phyloP scores from a whole-genome alignment of 1,140 invertebrate genomes.

The Drosophila arizonae region DNA sequence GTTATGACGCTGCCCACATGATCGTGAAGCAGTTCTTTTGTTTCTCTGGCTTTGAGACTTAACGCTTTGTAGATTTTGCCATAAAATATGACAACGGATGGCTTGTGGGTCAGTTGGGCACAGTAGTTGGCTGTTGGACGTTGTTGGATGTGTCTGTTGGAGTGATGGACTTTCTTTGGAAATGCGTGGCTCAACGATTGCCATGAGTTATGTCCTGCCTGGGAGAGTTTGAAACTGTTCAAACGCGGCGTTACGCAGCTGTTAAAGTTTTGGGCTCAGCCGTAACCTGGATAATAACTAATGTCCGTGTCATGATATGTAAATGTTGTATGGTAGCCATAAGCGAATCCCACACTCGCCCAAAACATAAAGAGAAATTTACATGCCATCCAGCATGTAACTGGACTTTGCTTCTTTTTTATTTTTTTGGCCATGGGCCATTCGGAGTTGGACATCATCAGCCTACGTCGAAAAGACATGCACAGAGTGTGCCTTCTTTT shows the following conservation, averaged over 20 bases:
- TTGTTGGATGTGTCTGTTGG: neutral
- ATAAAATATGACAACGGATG: constrained; percentile 70
- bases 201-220: constrained; percentile 66
- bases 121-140: constrained; percentile 61
- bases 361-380: constrained; percentile 69
- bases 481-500: constrained; percentile 27
- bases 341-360: constrained; percentile 70
- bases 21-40: constrained; percentile 3
- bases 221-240: constrained; percentile 42
- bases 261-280: constrained; percentile 29
- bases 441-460: constrained; percentile 42
- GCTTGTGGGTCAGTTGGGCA: constrained; percentile 77
- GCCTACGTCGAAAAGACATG: constrained; percentile 53
- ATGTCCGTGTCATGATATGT: constrained; percentile 80
- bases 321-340: constrained; percentile 68
- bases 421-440: constrained; percentile 67
- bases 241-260: constrained; percentile 13
- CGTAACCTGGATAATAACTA: constrained; percentile 59
- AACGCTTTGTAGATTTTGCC: constrained; percentile 41
- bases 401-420: constrained; percentile 26
- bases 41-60: constrained; percentile 24
- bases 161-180: constrained; percentile 49
- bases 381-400: constrained; percentile 59
- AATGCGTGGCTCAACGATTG: constrained; percentile 43
- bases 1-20: constrained; percentile 26